A percentile compares a stretch with the other conserved stretches of the same genome.
phyloP scores from a whole-genome alignment of 2,113 vertebrate genomes.

The Dolichotis patagonum region DNA sequence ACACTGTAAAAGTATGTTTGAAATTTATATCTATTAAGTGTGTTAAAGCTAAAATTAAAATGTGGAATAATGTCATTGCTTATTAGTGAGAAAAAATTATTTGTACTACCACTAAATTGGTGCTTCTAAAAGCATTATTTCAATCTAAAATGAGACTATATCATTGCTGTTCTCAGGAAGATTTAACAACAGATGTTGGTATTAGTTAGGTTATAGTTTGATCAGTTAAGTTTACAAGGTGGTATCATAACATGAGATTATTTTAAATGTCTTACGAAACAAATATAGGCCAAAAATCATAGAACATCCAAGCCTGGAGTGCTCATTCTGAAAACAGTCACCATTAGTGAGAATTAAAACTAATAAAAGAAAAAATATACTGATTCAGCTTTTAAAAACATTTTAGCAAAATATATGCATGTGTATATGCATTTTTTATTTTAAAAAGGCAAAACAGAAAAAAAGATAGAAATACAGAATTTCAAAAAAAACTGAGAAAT shows the following conservation, averaged over 20 bases:
- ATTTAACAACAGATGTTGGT: constrained; percentile 8
- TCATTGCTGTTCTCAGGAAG: neutral
- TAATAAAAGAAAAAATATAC: neutral
- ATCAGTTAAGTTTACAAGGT: neutral
- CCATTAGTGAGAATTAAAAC: neutral
- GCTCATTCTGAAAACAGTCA: neutral
- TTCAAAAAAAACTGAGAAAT: too few species aligned
- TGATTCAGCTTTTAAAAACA: constrained; percentile 19
- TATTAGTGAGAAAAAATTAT: constrained; percentile 32
- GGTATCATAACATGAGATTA: neutral
- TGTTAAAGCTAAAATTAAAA: constrained; percentile 50
- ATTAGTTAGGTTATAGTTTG: neutral
- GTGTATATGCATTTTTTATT: neutral
- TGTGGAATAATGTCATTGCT: neutral
- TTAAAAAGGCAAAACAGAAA: too few species aligned
- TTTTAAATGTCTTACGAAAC: constrained; percentile 15
- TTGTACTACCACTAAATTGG: neutral
- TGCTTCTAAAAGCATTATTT: constrained; percentile 44
- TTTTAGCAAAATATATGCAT: neutral
- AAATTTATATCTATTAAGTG: neutral
- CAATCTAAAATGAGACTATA: neutral
- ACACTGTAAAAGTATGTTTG: neutral
- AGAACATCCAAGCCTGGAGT: neutral
- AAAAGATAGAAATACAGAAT: too few species aligned
- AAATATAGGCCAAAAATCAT: neutral